These are phyloP conservation scores for Protodeltote pygarga DNA, from an alignment of 2,888 invertebrate species.

Conservation along the genomic window DNA sequence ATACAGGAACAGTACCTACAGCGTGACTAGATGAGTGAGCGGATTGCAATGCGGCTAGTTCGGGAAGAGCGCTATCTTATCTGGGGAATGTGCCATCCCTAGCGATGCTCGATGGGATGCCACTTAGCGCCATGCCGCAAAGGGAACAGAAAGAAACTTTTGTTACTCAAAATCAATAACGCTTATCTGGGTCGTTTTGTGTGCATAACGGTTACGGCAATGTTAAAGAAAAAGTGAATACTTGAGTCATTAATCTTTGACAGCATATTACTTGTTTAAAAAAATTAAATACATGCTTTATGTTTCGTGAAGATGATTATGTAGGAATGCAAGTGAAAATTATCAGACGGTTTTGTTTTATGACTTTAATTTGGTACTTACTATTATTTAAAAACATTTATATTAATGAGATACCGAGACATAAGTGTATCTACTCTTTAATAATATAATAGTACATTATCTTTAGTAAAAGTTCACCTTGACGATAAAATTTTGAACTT, in stretches of 20 bases:
- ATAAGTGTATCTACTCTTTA: neutral
- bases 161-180: constrained; percentile 77
- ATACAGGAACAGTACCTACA: constrained; percentile 45
- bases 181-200: constrained; percentile 72
- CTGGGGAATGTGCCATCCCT: constrained; percentile 81
- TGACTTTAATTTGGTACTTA: constrained; percentile 44
- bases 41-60: constrained; percentile 71
- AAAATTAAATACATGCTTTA: constrained; percentile 54
- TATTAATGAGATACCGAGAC: too few relatives aligned
- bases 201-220: constrained; percentile 67
- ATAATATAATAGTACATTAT: neutral
- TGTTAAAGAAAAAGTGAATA: constrained; percentile 59
- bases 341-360: constrained; percentile 43
- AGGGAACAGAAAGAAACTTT: constrained; percentile 65
- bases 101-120: constrained; percentile 66
- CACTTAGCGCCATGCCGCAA: constrained; percentile 78
- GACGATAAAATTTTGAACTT: constrained; percentile 20
- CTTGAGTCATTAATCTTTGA: constrained; percentile 68
- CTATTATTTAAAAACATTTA: too few relatives aligned
- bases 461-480: constrained; percentile 11
- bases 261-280: constrained; percentile 50
- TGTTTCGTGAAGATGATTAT: constrained; percentile 43
- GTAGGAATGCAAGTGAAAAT: constrained; percentile 60
- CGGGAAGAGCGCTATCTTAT: constrained; percentile 71
- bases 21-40: constrained; percentile 66